phyloP scores from a whole-genome alignment of 1,140 invertebrate genomes.

The Drosophila mojavensis region DNA sequence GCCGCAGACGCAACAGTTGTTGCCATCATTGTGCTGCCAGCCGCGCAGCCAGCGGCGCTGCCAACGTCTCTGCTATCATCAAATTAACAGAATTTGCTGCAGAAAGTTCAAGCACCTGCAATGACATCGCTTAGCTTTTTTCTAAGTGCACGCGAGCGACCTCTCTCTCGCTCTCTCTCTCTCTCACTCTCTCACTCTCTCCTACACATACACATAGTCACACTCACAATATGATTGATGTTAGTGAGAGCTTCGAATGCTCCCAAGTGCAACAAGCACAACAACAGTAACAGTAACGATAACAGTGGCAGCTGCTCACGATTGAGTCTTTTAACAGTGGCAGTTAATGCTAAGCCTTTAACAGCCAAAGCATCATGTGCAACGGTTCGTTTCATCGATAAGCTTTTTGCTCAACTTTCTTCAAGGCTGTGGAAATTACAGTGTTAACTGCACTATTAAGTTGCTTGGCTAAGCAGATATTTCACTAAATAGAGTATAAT shows the following conservation, averaged over 20 bases:
- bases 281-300: slow-evolving; percentile 32
- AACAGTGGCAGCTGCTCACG: too few relatives aligned
- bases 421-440: slow-evolving; percentile 11
- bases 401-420: slow-evolving; percentile 40
- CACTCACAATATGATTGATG: slow-evolving; percentile 33
- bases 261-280: slow-evolving; percentile 7
- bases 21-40: neutral
- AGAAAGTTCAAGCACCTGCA: slow-evolving; percentile 64
- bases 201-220: slow-evolving; percentile 1
- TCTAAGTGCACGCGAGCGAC: too few relatives aligned
- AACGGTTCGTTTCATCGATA: slow-evolving; percentile 69
- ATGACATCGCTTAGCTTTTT: slow-evolving; percentile 25
- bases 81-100: slow-evolving; percentile 34
- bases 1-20: slow-evolving; percentile 39
- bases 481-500: too few relatives aligned
- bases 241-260: neutral
- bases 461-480: too few relatives aligned
- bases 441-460: neutral
- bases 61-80: neutral
- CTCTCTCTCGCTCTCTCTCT: neutral
- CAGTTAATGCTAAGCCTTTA: neutral
- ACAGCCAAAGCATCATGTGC: slow-evolving; percentile 35
- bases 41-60: neutral
- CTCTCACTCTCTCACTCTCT: neutral
- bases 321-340: slow-evolving; percentile 6